Conservation (phyloP, 2,888 invertebrate genomes). For the Phortica magna region DNA sequence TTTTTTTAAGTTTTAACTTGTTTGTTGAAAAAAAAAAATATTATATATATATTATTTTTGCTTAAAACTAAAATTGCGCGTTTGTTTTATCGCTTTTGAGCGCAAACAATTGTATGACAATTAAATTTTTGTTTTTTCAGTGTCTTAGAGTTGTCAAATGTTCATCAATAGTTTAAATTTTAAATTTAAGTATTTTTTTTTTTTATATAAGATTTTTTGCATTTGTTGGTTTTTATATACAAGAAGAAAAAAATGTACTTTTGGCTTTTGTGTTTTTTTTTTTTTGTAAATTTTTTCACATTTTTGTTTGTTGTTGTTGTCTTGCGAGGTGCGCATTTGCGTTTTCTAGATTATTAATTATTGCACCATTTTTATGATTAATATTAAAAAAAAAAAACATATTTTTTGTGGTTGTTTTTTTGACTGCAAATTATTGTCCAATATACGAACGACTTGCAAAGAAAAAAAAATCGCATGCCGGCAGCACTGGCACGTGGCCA, state of each 20-base stretch:
- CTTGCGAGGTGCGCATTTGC: neutral
- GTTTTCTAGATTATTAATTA: slow-evolving; percentile 23
- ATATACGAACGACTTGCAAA: slow-evolving; percentile 71
- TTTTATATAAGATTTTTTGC: neutral
- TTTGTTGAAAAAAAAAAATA: neutral
- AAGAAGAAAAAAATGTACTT: neutral
- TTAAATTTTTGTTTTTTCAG: neutral
- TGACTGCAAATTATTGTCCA: slow-evolving; percentile 62
- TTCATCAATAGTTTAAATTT: slow-evolving; percentile 16
- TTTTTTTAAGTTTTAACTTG: slow-evolving; percentile 58
- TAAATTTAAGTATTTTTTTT: slow-evolving; percentile 6
- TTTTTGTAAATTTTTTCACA: slow-evolving; percentile 34
- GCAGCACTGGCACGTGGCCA: neutral
- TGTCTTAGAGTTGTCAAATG: neutral
- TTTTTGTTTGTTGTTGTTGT: slow-evolving; percentile 21
- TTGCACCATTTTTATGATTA: slow-evolving; percentile 62
- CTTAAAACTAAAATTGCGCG: slow-evolving; percentile 46
- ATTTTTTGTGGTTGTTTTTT: neutral
- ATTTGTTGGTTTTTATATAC: slow-evolving; percentile 38
- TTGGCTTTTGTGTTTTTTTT: slow-evolving; percentile 7
- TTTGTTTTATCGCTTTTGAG: neutral
- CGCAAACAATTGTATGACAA: neutral
- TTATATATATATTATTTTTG: neutral
- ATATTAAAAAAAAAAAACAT: slow-evolving; percentile 26
- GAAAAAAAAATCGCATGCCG: neutral